A percentile compares a stretch with the other conserved stretches of the same genome.
phyloP scores from a whole-genome alignment of 2,888 invertebrate genomes.

The Cephus rjabovi region DNA sequence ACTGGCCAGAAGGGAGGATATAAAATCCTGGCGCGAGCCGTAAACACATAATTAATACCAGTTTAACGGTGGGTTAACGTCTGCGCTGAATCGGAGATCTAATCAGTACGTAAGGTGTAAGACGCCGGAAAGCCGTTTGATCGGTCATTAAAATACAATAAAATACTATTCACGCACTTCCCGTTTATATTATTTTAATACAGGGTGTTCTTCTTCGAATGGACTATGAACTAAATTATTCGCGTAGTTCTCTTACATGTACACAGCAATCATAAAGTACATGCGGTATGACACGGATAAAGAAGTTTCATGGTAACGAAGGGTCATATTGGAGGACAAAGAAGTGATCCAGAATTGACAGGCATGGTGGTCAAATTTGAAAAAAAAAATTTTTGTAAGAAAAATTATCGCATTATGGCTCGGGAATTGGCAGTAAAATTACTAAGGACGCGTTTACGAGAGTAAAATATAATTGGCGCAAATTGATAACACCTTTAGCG shows the following conservation, averaged over 20 bases:
- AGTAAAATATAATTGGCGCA: conserved; percentile 17
- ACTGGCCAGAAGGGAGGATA: not conserved
- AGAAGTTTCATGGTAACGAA: not conserved
- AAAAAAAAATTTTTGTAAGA: too few relatives aligned
- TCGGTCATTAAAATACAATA: conserved; percentile 4
- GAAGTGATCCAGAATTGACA: not conserved
- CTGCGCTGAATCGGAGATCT: conserved; percentile 3
- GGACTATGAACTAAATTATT: not conserved
- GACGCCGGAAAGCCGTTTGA: conserved; percentile 7
- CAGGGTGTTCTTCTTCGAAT: not conserved
- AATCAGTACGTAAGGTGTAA: conserved; percentile 7
- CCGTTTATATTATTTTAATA: not conserved
- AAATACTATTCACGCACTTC: not conserved
- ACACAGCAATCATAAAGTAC: too few relatives aligned
- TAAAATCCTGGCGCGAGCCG: conserved; percentile 1
- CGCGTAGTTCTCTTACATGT: not conserved
- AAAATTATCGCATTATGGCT: not conserved
- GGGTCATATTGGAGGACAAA: not conserved
- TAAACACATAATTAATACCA: conserved; percentile 8
- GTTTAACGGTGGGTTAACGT: conserved; percentile 6
- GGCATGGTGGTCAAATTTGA: too few relatives aligned
- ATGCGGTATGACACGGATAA: not conserved
- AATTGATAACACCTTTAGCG: conserved; percentile 18
- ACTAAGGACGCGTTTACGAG: conserved; percentile 1
- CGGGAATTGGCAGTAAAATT: conserved; percentile 15